These are phyloP conservation scores for Apoda limacodes DNA, from an alignment of 2,888 invertebrate genomes.

Conservation along the genomic window DNA sequence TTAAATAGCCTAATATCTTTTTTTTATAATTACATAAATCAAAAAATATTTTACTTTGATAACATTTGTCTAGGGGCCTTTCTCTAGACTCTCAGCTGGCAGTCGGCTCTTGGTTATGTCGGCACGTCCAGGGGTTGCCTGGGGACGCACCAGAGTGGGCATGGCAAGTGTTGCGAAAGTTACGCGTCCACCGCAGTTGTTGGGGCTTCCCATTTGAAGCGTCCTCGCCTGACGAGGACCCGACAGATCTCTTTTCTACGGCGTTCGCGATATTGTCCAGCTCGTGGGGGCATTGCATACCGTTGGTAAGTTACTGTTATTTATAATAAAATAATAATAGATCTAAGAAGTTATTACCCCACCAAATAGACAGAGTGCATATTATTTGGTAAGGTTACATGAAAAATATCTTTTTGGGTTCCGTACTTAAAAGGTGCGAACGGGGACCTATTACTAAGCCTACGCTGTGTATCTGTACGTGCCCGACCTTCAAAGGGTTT, in stretches of 20 bases:
- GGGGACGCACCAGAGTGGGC: slow-evolving; percentile 31
- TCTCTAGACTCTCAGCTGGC: slow-evolving; percentile 37
- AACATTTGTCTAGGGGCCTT: slow-evolving; percentile 36
- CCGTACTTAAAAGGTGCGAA: too few species aligned
- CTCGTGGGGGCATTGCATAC: slow-evolving; percentile 55
- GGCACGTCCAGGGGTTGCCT: slow-evolving; percentile 8
- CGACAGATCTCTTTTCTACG: slow-evolving; percentile 26
- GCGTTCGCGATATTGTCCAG: slow-evolving; percentile 39
- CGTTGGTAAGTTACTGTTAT: slow-evolving; percentile 53
- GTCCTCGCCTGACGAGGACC: slow-evolving; percentile 19
- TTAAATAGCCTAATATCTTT: too few species aligned
- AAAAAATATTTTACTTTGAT: background rate
- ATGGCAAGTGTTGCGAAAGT: slow-evolving; percentile 36
- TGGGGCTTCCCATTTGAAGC: slow-evolving; percentile 42
- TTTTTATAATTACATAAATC: too few species aligned
- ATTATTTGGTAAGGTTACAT: too few species aligned
- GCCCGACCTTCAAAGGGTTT: too few species aligned
- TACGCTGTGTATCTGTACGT: too few species aligned
- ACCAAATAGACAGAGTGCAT: too few species aligned
- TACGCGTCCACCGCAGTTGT: slow-evolving; percentile 38
- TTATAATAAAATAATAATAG: too few species aligned
- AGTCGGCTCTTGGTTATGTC: slow-evolving; percentile 38
- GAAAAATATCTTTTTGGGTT: too few species aligned
- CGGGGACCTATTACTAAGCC: too few species aligned
- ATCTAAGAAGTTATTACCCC: too few species aligned